Percentiles rank a stretch among this genome's conserved stretches.
These are phyloP conservation scores for Actinernus sp. DNA, from an alignment of 92 coral and sea anemone species.

Conservation along the genomic window DNA sequence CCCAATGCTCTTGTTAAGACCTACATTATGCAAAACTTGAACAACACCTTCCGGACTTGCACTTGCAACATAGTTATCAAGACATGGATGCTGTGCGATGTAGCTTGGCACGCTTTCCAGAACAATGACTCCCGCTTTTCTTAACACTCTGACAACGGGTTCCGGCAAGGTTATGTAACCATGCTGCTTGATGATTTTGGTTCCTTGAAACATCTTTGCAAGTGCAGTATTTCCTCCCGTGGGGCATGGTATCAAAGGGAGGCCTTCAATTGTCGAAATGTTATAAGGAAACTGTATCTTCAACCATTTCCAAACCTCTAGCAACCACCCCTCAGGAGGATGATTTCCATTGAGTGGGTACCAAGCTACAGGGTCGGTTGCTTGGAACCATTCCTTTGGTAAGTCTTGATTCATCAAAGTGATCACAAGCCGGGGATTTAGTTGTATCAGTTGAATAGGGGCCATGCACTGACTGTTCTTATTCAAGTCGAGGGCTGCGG, in stretches of 20 bases:
- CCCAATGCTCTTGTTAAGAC: constrained; percentile 60
- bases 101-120: constrained; percentile 77
- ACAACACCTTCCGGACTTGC: not conserved
- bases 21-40: constrained; percentile 1
- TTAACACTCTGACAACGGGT: constrained; percentile 72
- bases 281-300: constrained; percentile 82
- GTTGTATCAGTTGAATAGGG: constrained; percentile 76
- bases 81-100: constrained; percentile 63
- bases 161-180: constrained; percentile 85
- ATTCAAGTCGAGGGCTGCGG: constrained; percentile 55
- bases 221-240: constrained; percentile 45
- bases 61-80: not conserved
- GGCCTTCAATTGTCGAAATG: constrained; percentile 71
- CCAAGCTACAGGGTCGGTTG: constrained; percentile 64
- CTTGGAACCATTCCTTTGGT: constrained; percentile 73
- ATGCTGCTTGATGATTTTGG: constrained; percentile 71
- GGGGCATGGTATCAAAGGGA: constrained; percentile 77
- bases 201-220: constrained; percentile 65
- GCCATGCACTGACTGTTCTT: constrained; percentile 16
- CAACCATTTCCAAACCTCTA: constrained; percentile 90
- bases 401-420: constrained; percentile 81
- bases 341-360: constrained; percentile 51
- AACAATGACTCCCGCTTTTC: constrained; percentile 82
- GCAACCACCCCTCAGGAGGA: constrained; percentile 84
- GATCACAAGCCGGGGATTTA: constrained; percentile 66